These are phyloP conservation scores for Limonius californicus DNA, from an alignment of 1,140 invertebrate species.

Conservation along the genomic window DNA sequence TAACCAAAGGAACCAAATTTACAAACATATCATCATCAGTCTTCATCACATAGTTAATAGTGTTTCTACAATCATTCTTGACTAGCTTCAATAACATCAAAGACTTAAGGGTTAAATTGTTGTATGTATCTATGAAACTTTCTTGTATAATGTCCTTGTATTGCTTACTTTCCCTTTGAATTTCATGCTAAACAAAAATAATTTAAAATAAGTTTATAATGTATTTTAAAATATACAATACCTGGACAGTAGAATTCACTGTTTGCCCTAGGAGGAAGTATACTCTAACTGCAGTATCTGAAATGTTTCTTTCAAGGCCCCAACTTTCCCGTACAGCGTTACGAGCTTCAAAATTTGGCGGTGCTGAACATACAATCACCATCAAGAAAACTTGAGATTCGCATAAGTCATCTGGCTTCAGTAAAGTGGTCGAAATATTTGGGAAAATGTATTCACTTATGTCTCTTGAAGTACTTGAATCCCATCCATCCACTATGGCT, in stretches of 20 bases:
- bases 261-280: constrained; percentile 58
- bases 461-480: constrained; percentile 66
- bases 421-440: constrained; percentile 62
- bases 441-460: constrained; percentile 66
- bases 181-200: constrained; percentile 46
- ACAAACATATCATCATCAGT: constrained; percentile 84
- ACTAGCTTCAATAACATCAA: constrained; percentile 83
- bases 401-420: constrained; percentile 61
- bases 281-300: constrained; percentile 46
- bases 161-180: constrained; percentile 57
- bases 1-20: constrained; percentile 58
- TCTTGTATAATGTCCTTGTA: constrained; percentile 88
- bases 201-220: too few species aligned
- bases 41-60: constrained; percentile 66
- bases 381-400: constrained; percentile 56
- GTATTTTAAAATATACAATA: too few species aligned
- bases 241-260: constrained; percentile 53
- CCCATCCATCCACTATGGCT: constrained; percentile 62
- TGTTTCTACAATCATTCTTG: constrained; percentile 57
- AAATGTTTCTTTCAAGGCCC: constrained; percentile 63
- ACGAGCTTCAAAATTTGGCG: constrained; percentile 62
- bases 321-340: constrained; percentile 76
- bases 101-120: constrained; percentile 89
- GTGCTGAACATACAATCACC: constrained; percentile 70
- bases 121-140: constrained; percentile 84